Evolutionary conservation across 2,797 vertebrate genomes (phyloP).

Genomic region (Anabas testudineus): DNA sequence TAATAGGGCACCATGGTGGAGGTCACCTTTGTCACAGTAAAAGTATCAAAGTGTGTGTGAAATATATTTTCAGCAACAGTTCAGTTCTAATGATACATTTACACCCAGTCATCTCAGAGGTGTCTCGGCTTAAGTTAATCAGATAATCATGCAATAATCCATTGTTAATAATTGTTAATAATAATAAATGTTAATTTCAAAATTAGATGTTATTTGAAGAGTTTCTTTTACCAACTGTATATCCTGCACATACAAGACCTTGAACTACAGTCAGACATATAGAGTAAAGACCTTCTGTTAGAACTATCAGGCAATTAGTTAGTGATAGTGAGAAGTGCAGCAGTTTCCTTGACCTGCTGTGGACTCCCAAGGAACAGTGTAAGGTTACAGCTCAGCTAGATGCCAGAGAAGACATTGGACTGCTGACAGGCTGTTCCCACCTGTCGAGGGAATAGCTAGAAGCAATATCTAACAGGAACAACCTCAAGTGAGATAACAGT

Average conservation of each 20-base stretch:
- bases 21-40: no score
- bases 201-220: background rate
- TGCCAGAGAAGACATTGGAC: conserved; percentile 60
- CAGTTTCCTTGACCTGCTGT: conserved; percentile 54
- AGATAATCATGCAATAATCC: background rate
- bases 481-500: conserved; percentile 39
- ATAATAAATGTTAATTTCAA: background rate
- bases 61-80: no score
- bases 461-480: conserved; percentile 29
- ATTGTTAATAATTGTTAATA: no score
- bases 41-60: no score
- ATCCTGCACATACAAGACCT: conserved; percentile 18
- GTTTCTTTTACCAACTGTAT: background rate
- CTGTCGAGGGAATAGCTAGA: background rate
- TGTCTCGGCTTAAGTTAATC: background rate
- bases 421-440: conserved; percentile 2
- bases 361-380: conserved; percentile 23
- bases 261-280: conserved; percentile 27
- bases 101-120: background rate
- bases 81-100: background rate
- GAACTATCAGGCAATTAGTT: conserved; percentile 24
- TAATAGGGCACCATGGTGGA: no score
- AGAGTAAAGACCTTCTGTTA: background rate
- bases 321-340: conserved; percentile 30
- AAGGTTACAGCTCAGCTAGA: conserved; percentile 12